These are phyloP conservation scores for Acomys russatus DNA, from an alignment of 2,797 vertebrate species.

Conservation along the genomic window DNA sequence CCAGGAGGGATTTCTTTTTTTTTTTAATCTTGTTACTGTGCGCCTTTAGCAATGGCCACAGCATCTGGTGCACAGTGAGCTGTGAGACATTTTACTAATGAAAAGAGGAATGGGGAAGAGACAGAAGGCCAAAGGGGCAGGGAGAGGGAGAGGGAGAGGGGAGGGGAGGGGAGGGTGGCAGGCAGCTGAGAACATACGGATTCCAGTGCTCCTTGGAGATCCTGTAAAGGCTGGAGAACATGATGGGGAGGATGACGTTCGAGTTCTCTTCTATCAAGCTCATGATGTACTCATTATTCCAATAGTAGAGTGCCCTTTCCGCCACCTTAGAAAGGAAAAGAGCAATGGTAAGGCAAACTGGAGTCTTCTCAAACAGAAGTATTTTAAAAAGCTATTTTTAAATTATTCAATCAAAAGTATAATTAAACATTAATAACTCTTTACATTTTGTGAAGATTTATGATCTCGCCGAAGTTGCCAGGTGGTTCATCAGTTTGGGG, in stretches of 20 bases:
- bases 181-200: constrained; percentile 92
- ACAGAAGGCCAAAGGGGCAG: neutral
- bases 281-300: constrained; percentile 99
- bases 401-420: constrained; percentile 47
- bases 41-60: constrained; percentile 10
- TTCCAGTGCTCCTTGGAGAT: constrained; percentile 99
- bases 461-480: constrained; percentile 47
- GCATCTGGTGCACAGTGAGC: neutral
- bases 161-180: fast-evolving
- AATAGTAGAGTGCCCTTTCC: constrained; percentile 98
- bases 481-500: neutral
- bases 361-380: constrained; percentile 56
- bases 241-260: constrained; percentile 99
- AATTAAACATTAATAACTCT: constrained; percentile 65
- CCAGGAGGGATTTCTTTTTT: constrained; percentile 6
- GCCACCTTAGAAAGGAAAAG: constrained; percentile 92
- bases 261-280: constrained; percentile 99
- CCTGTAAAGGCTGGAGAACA: constrained; percentile 99
- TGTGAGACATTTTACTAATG: neutral
- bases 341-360: constrained; percentile 70
- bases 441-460: constrained; percentile 50
- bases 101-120: neutral
- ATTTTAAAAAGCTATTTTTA: constrained; percentile 61
- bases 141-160: neutral
- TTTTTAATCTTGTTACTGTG: neutral